Conservation (phyloP, 2,888 invertebrate genomes). For the Drosophila pullipes region DNA sequence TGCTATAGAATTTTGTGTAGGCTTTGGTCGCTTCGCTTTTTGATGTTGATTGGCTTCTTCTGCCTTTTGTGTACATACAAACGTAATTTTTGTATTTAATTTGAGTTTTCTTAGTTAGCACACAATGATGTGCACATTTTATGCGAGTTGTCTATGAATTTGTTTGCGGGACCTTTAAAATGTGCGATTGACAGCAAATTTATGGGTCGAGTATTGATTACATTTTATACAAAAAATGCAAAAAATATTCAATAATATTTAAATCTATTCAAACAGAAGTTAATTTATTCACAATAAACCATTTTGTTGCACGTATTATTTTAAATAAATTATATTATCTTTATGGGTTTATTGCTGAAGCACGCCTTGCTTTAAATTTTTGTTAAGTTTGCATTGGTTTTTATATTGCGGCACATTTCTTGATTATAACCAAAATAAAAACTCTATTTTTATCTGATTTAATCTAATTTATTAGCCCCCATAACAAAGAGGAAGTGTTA, state of each 20-base stretch:
- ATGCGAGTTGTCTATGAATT: conserved; percentile 13
- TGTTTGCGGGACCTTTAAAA: conserved; percentile 10
- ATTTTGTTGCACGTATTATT: neutral
- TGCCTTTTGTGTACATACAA: conserved; percentile 10
- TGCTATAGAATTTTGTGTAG: conserved; percentile 38
- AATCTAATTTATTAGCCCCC: conserved; percentile 16
- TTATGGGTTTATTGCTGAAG: neutral
- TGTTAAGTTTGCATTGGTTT: conserved; percentile 8
- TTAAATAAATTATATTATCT: neutral
- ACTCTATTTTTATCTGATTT: neutral
- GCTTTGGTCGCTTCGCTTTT: conserved; percentile 26
- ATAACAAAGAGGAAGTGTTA: conserved; percentile 5
- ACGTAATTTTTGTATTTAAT: conserved; percentile 20
- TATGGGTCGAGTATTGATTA: neutral
- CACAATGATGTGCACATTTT: conserved; percentile 23
- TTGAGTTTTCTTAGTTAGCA: conserved; percentile 13
- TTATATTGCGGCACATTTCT: neutral
- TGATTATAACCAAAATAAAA: neutral
- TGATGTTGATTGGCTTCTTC: conserved; percentile 39
- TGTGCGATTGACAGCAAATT: conserved; percentile 1
- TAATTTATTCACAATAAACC: neutral
- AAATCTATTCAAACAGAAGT: neutral
- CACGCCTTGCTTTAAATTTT: neutral
- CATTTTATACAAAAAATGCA: neutral
- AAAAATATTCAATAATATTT: neutral